Evolutionary conservation across 2,113 vertebrate genomes (phyloP), one percentile per base, ranked within the genome.

Genomic region (Raja brachyura): DNA sequence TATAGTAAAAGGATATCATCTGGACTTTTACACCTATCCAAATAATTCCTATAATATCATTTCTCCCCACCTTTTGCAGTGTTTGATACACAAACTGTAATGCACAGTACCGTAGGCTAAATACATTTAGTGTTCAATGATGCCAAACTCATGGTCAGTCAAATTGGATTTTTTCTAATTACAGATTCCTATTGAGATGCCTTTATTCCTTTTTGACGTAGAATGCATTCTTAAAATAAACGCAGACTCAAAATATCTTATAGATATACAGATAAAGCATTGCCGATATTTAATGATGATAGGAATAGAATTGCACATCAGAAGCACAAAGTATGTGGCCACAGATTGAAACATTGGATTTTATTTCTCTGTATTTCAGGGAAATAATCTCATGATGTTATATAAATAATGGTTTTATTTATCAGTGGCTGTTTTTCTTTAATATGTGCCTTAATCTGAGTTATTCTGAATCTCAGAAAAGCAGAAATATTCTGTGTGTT

Each of bases 281-380:
- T 28, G 56, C 9, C 54, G 4, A 22, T 25, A 59, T 59, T 22
- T 59, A n/a, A 61, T 59, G 81, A 85, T 28, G 56, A 61, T 85
- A 10, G 81, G 79, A 10, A 25, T 59, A 61, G 14, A 61, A 85
- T 85, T 85, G 22, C 56, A 54, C 39, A 5, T 22, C 18, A 22
- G 18, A 5, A 48, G 78, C 78, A 25, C 33, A 81, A 81, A 20
- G 13, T 2, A 2, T 16, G 39, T 22, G 4, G 25, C 28, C 1
- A 25, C 25, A 85, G 54, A 85, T 59, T 61, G 22, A 7, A 28
- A 54, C 56, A 83, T 56, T 56, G 79, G 54, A 85, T 59, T 85
- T 85, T 85, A 56, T 28, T 81, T 81, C 33, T 81, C 78, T n/a
- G n/a, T n/a, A n/a, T n/a, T n/a, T n/a, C n/a, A 81, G 78, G 75